Conservation (phyloP, 2,888 invertebrate genomes). For the Agonopterix subpropinquella region DNA sequence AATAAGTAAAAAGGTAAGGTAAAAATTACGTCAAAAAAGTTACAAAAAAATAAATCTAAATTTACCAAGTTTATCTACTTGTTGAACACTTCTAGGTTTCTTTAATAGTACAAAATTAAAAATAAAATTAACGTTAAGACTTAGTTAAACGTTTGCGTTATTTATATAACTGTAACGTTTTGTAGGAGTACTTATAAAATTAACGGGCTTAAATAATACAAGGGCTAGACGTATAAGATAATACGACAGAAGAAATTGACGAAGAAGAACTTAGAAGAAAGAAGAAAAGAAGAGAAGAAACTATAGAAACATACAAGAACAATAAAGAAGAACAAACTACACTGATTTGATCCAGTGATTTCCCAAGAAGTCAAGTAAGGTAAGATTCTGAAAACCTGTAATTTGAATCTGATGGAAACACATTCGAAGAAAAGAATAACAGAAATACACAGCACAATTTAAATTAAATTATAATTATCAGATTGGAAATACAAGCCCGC, state of each 20-base stretch:
- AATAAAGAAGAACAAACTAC: not conserved
- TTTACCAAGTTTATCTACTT: constrained; percentile 69
- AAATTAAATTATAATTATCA: too few relatives aligned
- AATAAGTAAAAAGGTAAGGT: constrained; percentile 68
- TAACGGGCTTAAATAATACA: constrained; percentile 56
- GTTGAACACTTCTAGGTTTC: constrained; percentile 71
- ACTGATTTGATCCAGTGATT: too few relatives aligned
- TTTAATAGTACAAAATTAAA: constrained; percentile 75
- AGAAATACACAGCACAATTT: too few relatives aligned
- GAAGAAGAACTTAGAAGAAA: constrained; percentile 27
- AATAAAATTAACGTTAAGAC: constrained; percentile 69
- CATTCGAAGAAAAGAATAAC: too few relatives aligned
- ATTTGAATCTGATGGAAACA: too few relatives aligned
- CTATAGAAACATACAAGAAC: constrained; percentile 5
- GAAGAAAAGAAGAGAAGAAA: constrained; percentile 21
- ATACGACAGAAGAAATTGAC: constrained; percentile 27
- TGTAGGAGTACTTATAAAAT: constrained; percentile 53
- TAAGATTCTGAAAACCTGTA: too few relatives aligned
- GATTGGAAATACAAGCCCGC: too few relatives aligned
- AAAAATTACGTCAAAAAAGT: constrained; percentile 54
- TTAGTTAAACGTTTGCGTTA: constrained; percentile 69
- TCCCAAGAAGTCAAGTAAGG: too few relatives aligned
- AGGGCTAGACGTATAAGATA: constrained; percentile 50
- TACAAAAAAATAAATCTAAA: constrained; percentile 57
- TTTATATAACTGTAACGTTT: constrained; percentile 70